Base-by-base conservation (phyloP, 2,113 vertebrate species). In the Alligator mississippiensis region DNA sequence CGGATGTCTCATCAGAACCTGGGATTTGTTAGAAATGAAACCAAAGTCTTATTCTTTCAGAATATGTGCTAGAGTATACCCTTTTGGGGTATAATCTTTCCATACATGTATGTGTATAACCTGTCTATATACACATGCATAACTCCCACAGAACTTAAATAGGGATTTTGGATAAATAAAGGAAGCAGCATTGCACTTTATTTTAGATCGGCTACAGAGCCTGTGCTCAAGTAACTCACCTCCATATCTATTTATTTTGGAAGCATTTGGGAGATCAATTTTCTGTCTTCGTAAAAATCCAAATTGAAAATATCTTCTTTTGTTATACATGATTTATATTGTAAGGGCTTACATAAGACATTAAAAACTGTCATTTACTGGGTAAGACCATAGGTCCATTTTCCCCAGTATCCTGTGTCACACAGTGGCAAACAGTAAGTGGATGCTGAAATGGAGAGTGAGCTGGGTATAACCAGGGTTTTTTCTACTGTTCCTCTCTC, bases 71-170 rank as follows among this genome's bases (percentile, higher is more conserved):
- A 61, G 70, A 89, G 84, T 16, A 2, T 92, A 93, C 94, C 80
- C 90, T 47, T 86, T 94, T 87, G 90, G 75, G 74, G 38, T 55
- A 70, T 93, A 58, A 70, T 47, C 87, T 91, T 90, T 94, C 93
- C 90, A 88, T 66, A 62, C 59, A 70, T 93, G 93, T 94, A 84
- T 94, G 95, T 96, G 62, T 89, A 84, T 92, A 92, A 94, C 92
- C 94, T 90, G 92, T 90, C 93, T 94, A 94, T 95, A 83, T 93
- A 93, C 94, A 90, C 82, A 90, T 94, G 87, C 62, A 75, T 89
- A 94, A 92, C 94, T 96, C 93, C 80, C 82, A 89, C 78, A 92
- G 83, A 90, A 96, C 90, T 84, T 95, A 64, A 87, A 85, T 64
- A 94, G 82, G 30, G 34, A 18, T 75, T 2, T 1, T 61, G 89